phyloP scores from a whole-genome alignment of 1,140 invertebrate species.

The Drosophila santomea region DNA sequence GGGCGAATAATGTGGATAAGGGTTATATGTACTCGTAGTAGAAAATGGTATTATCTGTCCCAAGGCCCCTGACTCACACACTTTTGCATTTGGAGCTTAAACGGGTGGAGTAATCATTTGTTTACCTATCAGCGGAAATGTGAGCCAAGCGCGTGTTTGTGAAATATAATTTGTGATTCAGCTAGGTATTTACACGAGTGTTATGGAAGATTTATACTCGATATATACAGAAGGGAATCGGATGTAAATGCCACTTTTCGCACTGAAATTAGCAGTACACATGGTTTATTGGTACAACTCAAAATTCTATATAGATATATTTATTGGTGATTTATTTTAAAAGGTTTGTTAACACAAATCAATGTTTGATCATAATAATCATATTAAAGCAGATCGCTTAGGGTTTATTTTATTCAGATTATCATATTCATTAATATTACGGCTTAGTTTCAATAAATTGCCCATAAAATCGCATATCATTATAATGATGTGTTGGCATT shows the following conservation, averaged over 20 bases:
- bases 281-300: background rate
- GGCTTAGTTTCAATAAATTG: background rate
- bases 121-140: constrained; percentile 34
- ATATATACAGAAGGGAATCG: background rate
- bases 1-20: background rate
- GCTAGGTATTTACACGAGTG: constrained; percentile 5
- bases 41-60: constrained; percentile 2
- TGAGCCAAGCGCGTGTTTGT: constrained; percentile 25
- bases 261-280: constrained; percentile 1
- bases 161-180: constrained; percentile 36
- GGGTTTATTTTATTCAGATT: background rate
- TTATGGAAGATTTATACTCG: background rate
- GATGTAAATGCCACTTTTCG: background rate
- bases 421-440: background rate
- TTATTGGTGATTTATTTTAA: too few relatives aligned
- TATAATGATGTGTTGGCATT: background rate
- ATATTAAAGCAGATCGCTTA: too few relatives aligned
- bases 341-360: too few relatives aligned
- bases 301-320: background rate
- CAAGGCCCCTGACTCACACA: constrained; percentile 31
- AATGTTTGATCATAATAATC: too few relatives aligned
- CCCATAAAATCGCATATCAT: background rate
- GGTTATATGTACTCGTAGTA: background rate
- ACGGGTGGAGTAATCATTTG: constrained; percentile 18
- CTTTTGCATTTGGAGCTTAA: background rate